A percentile compares a stretch with the other conserved stretches of the same genome.
Evolutionary conservation across 2,888 invertebrate species (phyloP).

Genomic region (Ceriagrion tenellum): DNA sequence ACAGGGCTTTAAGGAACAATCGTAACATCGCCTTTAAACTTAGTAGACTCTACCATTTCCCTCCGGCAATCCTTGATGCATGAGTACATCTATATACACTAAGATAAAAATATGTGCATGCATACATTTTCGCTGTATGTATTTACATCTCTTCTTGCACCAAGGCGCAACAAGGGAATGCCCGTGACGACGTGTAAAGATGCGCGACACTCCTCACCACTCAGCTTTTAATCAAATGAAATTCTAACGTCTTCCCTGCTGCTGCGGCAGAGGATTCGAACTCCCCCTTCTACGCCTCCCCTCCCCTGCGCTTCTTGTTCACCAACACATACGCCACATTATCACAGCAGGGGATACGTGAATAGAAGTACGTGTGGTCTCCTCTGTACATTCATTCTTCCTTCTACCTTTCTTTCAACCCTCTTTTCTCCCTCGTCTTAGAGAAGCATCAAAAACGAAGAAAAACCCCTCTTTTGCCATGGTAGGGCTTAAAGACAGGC

Average conservation of each 20-base stretch:
- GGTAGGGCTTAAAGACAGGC: too few relatives aligned
- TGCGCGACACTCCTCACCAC: background rate
- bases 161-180: background rate
- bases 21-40: too few relatives aligned
- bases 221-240: conserved; percentile 33
- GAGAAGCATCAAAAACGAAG: too few relatives aligned
- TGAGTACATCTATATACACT: background rate
- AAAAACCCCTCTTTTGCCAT: too few relatives aligned
- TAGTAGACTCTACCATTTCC: too few relatives aligned
- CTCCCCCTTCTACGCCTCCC: background rate
- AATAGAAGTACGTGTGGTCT: too few relatives aligned
- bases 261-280: background rate
- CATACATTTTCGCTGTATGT: background rate
- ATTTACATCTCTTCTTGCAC: background rate
- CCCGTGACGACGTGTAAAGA: background rate
- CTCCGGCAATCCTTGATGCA: background rate
- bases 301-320: background rate
- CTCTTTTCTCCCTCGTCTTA: too few relatives aligned
- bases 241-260: background rate
- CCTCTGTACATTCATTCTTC: too few relatives aligned
- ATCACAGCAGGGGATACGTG: too few relatives aligned
- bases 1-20: too few relatives aligned
- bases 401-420: too few relatives aligned
- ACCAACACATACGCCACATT: background rate
- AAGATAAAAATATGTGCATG: too few relatives aligned